A percentile compares a stretch with the other conserved stretches of the same genome.
Conservation (phyloP, 1,140 invertebrate species). For the Colletes latitarsis region DNA sequence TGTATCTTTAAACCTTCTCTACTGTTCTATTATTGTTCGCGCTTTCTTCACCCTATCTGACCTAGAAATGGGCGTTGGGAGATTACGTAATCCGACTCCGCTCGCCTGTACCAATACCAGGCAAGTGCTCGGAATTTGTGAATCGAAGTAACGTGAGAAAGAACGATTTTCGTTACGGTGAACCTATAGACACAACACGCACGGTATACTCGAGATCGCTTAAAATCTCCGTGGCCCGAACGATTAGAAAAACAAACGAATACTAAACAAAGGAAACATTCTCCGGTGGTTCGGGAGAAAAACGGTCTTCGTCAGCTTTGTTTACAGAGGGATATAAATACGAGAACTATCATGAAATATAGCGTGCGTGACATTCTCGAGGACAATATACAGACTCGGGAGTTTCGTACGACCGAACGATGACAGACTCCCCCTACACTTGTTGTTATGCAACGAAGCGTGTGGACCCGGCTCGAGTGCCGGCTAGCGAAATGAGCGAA, state of each 20-base stretch:
- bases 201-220: neutral
- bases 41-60: conserved; percentile 21
- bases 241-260: neutral
- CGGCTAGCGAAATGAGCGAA: conserved; percentile 49
- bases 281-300: neutral
- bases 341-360: conserved; percentile 11
- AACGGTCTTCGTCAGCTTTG: conserved; percentile 12
- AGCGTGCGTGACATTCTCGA: neutral
- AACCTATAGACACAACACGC: neutral
- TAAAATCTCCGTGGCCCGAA: neutral
- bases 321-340: conserved; percentile 28
- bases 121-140: neutral
- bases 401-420: conserved; percentile 1
- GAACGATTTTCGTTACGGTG: neutral
- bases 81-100: conserved; percentile 33
- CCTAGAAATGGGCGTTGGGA: conserved; percentile 44
- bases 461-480: conserved; percentile 19
- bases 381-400: neutral
- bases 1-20: no score
- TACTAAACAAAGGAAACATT: conserved; percentile 28
- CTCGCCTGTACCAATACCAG: neutral
- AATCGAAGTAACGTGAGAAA: neutral
- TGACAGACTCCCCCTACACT: conserved; percentile 26
- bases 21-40: neutral
- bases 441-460: conserved; percentile 49